A percentile compares a stretch with the other conserved stretches of the same genome.
phyloP scores from a whole-genome alignment of 2,113 vertebrate species.

The Notothenia rossii region DNA sequence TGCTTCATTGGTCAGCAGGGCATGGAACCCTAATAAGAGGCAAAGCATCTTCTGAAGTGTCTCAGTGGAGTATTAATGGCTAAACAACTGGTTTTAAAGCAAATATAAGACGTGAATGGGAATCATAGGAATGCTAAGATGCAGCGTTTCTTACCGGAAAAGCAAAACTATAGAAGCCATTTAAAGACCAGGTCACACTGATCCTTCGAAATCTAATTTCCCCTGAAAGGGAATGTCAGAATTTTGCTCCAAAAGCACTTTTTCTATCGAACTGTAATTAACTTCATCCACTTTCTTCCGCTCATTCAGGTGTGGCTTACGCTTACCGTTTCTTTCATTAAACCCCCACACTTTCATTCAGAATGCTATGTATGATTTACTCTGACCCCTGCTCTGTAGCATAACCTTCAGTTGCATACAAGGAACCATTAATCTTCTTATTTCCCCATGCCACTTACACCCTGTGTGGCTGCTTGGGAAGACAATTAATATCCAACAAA shows the following conservation, averaged over 20 bases:
- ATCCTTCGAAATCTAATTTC: constrained; percentile 59
- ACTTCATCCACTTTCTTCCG: constrained; percentile 55
- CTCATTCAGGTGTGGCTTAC: constrained; percentile 51
- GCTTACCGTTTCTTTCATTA: constrained; percentile 47
- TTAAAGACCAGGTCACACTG: constrained; percentile 46
- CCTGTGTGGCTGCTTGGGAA: constrained; percentile 6
- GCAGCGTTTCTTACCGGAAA: constrained; percentile 16
- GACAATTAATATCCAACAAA: constrained; percentile 20
- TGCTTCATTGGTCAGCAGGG: constrained; percentile 7
- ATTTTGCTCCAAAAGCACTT: constrained; percentile 62
- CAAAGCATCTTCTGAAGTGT: constrained; percentile 39
- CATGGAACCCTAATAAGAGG: constrained; percentile 25
- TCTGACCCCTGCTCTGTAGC: constrained; percentile 52
- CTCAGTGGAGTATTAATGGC: constrained; percentile 26
- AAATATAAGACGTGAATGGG: constrained; percentile 1
- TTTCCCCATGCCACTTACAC: constrained; percentile 10
- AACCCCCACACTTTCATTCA: constrained; percentile 47
- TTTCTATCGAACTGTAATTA: constrained; percentile 70
- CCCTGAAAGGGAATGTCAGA: constrained; percentile 43
- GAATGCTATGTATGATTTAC: constrained; percentile 47
- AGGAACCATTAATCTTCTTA: constrained; percentile 44
- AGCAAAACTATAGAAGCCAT: constrained; percentile 38
- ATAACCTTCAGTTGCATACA: constrained; percentile 57
- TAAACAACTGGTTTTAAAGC: constrained; percentile 20
- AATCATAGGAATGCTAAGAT: neutral